These are phyloP conservation scores for Stegophylla sp. DNA, from an alignment of 2,888 invertebrate genomes.

Conservation along the genomic window DNA sequence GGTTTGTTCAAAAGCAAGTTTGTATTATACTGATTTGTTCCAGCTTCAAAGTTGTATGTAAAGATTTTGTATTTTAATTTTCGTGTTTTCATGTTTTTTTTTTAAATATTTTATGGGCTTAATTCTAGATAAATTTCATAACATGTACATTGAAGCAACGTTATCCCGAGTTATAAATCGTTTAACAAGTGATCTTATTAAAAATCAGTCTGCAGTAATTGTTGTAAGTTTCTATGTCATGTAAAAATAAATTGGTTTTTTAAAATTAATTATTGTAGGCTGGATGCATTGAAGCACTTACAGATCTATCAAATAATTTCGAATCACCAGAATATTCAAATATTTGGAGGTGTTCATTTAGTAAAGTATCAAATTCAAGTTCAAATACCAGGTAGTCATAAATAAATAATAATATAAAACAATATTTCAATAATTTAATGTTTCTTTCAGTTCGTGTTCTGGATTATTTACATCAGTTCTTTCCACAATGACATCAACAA, in stretches of 20 bases:
- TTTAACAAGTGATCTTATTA: slow-evolving; percentile 47
- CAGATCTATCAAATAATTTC: slow-evolving; percentile 72
- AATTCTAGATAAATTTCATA: slow-evolving; percentile 16
- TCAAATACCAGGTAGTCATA: slow-evolving; percentile 18
- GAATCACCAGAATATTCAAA: slow-evolving; percentile 73
- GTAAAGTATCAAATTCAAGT: slow-evolving; percentile 34
- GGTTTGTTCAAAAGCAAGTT: slow-evolving; percentile 39
- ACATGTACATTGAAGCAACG: slow-evolving; percentile 40
- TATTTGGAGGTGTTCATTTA: slow-evolving; percentile 71
- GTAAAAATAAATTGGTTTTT: background rate
- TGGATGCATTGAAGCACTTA: slow-evolving; percentile 75
- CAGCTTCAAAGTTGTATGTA: slow-evolving; percentile 54
- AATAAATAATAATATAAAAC: slow-evolving; percentile 31
- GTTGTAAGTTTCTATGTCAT: slow-evolving; percentile 22
- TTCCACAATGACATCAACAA: slow-evolving; percentile 67
- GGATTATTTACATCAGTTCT: slow-evolving; percentile 61
- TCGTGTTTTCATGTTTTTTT: too few species aligned
- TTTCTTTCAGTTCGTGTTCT: slow-evolving; percentile 41
- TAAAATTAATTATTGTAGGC: slow-evolving; percentile 45
- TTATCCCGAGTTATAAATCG: slow-evolving; percentile 43
- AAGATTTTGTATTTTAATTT: background rate
- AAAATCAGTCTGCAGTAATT: slow-evolving; percentile 44
- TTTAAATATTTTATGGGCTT: background rate
- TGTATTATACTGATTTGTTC: slow-evolving; percentile 39
- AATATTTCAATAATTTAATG: background rate